phyloP scores from a whole-genome alignment of 2,113 vertebrate genomes.

The Petromus typicus region DNA sequence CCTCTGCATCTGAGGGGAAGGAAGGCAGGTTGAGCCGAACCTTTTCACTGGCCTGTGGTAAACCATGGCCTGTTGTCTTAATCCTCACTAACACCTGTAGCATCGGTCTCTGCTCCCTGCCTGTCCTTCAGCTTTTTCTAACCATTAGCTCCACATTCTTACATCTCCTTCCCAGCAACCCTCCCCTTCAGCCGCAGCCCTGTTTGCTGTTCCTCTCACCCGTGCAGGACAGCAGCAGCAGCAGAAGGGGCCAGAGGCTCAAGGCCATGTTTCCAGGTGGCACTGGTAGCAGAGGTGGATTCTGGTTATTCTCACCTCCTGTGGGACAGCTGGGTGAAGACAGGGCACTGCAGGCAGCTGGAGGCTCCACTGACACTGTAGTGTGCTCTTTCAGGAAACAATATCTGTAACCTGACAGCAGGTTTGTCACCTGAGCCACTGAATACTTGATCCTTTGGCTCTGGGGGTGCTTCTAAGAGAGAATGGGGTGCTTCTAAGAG shows the following conservation, averaged over 20 bases:
- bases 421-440: constrained; percentile 77
- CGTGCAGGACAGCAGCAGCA: constrained; percentile 52
- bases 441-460: constrained; percentile 79
- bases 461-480: constrained; percentile 56
- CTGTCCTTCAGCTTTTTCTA: background rate
- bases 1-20: background rate
- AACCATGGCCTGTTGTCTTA: background rate
- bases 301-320: constrained; percentile 62
- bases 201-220: constrained; percentile 66
- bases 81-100: background rate
- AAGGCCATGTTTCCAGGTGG: constrained; percentile 72
- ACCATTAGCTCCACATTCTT: background rate
- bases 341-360: constrained; percentile 2
- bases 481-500: constrained; percentile 61
- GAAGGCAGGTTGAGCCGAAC: background rate
- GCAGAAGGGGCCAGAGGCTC: constrained; percentile 50
- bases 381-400: constrained; percentile 75
- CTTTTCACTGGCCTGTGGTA: background rate
- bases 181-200: background rate
- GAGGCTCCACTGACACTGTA: constrained; percentile 58
- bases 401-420: constrained; percentile 78
- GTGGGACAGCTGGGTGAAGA: constrained; percentile 43
- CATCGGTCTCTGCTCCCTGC: background rate
- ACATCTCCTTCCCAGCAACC: background rate
- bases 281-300: constrained; percentile 1